These are phyloP conservation scores for Liolophura sinensis DNA, from an alignment of 1,140 invertebrate genomes.

Conservation along the genomic window DNA sequence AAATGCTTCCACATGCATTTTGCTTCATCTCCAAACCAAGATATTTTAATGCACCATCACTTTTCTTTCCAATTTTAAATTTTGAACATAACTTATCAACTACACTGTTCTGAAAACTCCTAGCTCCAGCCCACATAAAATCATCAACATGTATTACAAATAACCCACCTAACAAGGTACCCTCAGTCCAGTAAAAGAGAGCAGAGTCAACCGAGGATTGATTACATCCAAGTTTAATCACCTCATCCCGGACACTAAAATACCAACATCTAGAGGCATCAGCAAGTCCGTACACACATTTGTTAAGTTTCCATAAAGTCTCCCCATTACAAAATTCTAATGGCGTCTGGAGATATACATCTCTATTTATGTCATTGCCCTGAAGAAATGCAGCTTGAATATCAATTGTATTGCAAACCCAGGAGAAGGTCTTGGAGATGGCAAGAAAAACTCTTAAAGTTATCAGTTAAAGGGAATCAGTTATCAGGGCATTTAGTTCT, in stretches of 20 bases:
- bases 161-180: neutral
- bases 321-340: neutral
- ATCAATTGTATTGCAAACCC: conserved; percentile 1
- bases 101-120: neutral
- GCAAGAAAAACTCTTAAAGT: neutral
- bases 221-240: neutral
- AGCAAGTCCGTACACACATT: conserved; percentile 1
- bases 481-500: neutral
- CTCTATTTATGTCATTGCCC: neutral
- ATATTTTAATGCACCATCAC: neutral
- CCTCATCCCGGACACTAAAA: conserved; percentile 1
- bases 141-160: conserved; percentile 1
- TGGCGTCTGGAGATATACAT: conserved; percentile 1
- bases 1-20: neutral
- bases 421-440: neutral
- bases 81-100: neutral
- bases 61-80: neutral
- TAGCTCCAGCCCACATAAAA: neutral
- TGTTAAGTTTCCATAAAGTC: neutral
- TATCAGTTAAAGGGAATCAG: neutral
- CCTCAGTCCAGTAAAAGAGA: neutral
- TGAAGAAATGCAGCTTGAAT: conserved; percentile 6
- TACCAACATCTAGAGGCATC: conserved; percentile 3
- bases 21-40: neutral
- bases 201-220: conserved; percentile 2